Evolutionary conservation across 2,797 vertebrate species (phyloP).

Genomic region (Pseudochirops cupreus): DNA sequence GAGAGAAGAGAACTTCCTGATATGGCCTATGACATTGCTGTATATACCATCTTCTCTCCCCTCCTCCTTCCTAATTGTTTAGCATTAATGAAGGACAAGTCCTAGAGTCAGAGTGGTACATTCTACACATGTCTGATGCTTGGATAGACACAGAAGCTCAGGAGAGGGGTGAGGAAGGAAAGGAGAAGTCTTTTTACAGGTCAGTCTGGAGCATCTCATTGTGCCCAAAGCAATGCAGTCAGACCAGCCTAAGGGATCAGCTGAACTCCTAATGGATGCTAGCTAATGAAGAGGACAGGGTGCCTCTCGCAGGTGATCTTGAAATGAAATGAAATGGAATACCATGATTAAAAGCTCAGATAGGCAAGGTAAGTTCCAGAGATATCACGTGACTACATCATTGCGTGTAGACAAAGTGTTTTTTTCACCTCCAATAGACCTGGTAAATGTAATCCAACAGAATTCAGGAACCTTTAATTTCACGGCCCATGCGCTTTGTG

Average conservation of each 20-base stretch:
- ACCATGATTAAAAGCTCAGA: conserved; percentile 70
- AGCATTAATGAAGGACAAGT: conserved; percentile 34
- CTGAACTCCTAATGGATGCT: conserved; percentile 55
- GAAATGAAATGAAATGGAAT: conserved; percentile 78
- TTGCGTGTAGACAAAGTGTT: conserved; percentile 59
- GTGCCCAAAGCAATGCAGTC: conserved; percentile 60
- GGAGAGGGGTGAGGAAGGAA: not conserved
- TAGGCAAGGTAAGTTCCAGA: conserved; percentile 66
- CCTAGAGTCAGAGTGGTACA: not conserved
- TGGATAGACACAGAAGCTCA: conserved; percentile 4
- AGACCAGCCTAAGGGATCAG: conserved; percentile 67
- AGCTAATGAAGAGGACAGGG: conserved; percentile 67
- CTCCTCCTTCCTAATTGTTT: not conserved
- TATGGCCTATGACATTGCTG: no score
- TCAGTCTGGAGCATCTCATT: conserved; percentile 57
- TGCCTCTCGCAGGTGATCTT: conserved; percentile 75
- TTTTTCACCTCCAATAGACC: conserved; percentile 55
- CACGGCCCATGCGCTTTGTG: conserved; percentile 31
- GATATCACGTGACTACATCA: conserved; percentile 58
- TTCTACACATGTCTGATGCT: conserved; percentile 18
- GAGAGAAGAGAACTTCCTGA: not conserved
- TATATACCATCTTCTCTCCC: not conserved
- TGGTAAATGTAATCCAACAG: conserved; percentile 52
- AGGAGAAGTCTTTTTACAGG: conserved; percentile 28
- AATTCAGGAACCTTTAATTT: conserved; percentile 60